Conservation (phyloP, 1,140 invertebrate genomes). For the Lanistes nyassanus region DNA sequence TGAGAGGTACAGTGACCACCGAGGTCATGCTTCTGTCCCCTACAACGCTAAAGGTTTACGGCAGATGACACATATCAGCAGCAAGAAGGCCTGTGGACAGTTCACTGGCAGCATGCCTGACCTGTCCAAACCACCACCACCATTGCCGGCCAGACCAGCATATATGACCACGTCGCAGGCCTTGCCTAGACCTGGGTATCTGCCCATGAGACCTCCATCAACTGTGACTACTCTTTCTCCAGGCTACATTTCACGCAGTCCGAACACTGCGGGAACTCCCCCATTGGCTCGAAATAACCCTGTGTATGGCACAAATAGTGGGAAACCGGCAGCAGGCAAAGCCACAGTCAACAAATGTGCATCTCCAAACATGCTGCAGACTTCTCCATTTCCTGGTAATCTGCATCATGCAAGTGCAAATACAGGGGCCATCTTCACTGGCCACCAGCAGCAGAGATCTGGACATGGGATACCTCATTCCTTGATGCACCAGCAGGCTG, state of each 20-base stretch:
- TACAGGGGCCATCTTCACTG: no score
- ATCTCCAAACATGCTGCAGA: no score
- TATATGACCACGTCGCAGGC: background rate
- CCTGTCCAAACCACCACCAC: conserved; percentile 21
- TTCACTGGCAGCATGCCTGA: conserved; percentile 7
- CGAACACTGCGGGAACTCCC: background rate
- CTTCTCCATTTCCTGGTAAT: no score
- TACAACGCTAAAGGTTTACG: background rate
- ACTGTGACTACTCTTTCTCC: conserved; percentile 5
- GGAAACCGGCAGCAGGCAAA: no score
- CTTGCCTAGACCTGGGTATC: conserved; percentile 12
- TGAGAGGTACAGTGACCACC: background rate
- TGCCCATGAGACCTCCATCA: conserved; percentile 8
- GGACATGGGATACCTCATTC: no score
- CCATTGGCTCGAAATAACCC: no score
- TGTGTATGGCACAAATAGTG: no score
- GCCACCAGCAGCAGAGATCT: no score
- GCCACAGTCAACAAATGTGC: no score
- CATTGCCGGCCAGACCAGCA: background rate
- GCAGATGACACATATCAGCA: conserved; percentile 16
- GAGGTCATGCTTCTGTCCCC: background rate
- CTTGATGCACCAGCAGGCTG: no score
- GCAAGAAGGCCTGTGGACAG: background rate
- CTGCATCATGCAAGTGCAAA: no score
- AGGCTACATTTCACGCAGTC: conserved; percentile 22